phyloP scores from a whole-genome alignment of 2,888 invertebrate species.

The Globia sparganii region DNA sequence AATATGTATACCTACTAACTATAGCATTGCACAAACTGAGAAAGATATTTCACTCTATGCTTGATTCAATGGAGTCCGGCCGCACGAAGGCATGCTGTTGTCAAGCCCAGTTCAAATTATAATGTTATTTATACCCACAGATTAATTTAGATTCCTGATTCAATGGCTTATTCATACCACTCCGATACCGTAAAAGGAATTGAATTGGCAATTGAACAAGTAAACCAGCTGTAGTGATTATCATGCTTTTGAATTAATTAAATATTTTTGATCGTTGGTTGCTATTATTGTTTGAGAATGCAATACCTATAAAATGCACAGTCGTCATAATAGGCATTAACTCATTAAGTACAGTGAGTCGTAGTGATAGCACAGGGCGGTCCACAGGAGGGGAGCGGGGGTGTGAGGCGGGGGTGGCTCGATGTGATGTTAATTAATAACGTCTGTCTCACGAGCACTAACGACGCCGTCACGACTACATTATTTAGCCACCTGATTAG shows the following conservation, averaged over 20 bases:
- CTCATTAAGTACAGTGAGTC: constrained; percentile 43
- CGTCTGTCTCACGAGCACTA: constrained; percentile 89
- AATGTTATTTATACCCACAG: constrained; percentile 38
- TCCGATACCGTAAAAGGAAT: constrained; percentile 48
- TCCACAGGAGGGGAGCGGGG: constrained; percentile 57
- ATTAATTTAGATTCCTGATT: constrained; percentile 43
- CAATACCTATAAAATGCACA: constrained; percentile 44
- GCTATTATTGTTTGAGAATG: constrained; percentile 1
- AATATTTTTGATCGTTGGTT: constrained; percentile 5
- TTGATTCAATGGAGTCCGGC: background rate
- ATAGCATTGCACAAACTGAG: background rate
- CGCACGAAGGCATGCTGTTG: constrained; percentile 17
- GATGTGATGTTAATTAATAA: constrained; percentile 89
- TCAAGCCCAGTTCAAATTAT: constrained; percentile 32
- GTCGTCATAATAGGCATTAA: constrained; percentile 38
- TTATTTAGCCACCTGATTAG: constrained; percentile 90
- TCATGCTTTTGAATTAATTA: constrained; percentile 10
- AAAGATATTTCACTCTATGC: background rate
- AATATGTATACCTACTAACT: background rate
- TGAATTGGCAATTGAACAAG: constrained; percentile 35
- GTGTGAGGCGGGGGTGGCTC: constrained; percentile 66
- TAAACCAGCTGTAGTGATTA: constrained; percentile 28
- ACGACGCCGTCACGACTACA: constrained; percentile 89
- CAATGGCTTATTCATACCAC: constrained; percentile 47
- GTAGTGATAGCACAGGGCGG: constrained; percentile 56